A percentile compares a stretch with the other conserved stretches of the same genome.
Conservation (phyloP, 2,888 invertebrate genomes). For the Coleophora flavipennella region DNA sequence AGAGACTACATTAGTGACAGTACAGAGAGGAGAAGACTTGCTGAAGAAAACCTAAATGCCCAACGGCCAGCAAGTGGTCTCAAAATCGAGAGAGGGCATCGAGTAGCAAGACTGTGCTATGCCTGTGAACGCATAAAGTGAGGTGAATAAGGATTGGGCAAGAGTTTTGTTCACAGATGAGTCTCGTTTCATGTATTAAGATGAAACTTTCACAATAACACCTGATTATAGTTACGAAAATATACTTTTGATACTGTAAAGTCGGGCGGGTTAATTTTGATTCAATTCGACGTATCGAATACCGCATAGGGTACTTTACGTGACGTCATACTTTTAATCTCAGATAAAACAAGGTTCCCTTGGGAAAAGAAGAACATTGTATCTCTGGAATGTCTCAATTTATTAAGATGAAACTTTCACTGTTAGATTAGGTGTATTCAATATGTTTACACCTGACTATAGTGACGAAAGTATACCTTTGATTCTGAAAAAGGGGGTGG, state of each 20-base stretch:
- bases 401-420: no score
- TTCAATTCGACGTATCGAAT: background rate
- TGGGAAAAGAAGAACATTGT: no score
- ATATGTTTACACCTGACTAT: no score
- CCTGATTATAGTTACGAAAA: no score
- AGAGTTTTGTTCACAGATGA: background rate
- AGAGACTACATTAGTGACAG: background rate
- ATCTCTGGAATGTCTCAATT: no score
- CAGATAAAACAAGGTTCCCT: no score
- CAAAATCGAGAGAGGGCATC: background rate
- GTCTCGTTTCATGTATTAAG: no score
- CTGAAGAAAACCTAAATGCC: background rate
- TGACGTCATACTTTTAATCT: constrained; percentile 3
- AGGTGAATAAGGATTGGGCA: background rate
- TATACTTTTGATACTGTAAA: background rate
- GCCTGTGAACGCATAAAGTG: background rate
- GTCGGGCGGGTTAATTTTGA: background rate
- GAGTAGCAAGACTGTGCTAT: no score
- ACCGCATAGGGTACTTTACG: background rate
- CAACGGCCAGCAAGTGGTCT: background rate
- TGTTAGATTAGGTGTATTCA: no score
- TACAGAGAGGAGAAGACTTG: background rate
- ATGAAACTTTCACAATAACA: no score
- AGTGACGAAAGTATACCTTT: no score
- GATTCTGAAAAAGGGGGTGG: no score